phyloP scores from a whole-genome alignment of 2,113 vertebrate species.

The Alectura lathami region DNA sequence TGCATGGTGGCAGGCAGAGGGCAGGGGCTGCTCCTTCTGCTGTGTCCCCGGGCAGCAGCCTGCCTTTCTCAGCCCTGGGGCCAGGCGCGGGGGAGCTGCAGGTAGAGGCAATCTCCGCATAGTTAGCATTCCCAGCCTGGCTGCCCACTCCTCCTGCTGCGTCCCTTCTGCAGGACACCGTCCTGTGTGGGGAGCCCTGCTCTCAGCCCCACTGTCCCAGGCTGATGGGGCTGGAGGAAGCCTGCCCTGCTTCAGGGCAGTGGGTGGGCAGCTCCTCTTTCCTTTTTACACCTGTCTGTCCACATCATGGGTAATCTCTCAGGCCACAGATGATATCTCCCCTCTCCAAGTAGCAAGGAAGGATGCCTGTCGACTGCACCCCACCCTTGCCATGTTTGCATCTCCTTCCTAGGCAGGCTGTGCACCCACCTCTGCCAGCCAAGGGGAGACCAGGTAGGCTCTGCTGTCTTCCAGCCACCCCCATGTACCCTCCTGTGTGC shows the following conservation, averaged over 20 bases:
- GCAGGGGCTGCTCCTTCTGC: background rate
- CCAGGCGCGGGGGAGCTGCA: background rate
- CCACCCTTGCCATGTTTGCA: accelerated
- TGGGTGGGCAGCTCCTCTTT: background rate
- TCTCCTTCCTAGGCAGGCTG: accelerated
- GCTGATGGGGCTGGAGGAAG: background rate
- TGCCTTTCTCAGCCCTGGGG: background rate
- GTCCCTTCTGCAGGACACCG: background rate
- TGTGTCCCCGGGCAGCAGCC: background rate
- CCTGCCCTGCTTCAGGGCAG: background rate
- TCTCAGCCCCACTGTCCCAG: too few relatives aligned
- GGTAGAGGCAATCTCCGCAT: conserved; percentile 31
- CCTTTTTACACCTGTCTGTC: background rate
- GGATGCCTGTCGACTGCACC: background rate
- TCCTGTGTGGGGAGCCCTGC: accelerated
- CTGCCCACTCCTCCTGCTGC: background rate
- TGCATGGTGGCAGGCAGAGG: background rate
- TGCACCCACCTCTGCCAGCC: background rate
- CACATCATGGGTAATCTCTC: background rate
- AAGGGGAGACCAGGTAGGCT: background rate
- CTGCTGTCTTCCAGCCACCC: background rate
- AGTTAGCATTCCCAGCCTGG: conserved; percentile 48
- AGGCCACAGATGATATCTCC: accelerated
- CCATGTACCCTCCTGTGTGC: background rate
- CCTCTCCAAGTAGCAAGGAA: background rate